A percentile compares a stretch with the other conserved stretches of the same genome.
phyloP scores from a whole-genome alignment of 2,888 invertebrate species.

The Lottia gigantea region DNA sequence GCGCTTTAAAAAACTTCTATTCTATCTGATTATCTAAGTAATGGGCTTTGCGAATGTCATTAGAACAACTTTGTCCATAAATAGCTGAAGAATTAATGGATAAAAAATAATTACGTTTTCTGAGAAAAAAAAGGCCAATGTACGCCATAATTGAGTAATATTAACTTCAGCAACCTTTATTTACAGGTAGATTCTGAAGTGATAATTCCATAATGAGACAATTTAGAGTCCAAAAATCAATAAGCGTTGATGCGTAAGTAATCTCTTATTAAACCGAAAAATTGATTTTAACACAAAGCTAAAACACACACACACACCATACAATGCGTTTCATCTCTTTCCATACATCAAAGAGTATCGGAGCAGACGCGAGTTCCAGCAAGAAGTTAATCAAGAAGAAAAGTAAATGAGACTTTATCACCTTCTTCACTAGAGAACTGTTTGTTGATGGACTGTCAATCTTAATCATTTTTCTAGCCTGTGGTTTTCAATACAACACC shows the following conservation, averaged over 20 bases:
- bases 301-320: too few species aligned
- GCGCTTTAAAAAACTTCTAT: background rate
- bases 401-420: too few species aligned
- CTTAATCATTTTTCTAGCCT: too few species aligned
- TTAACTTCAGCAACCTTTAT: background rate
- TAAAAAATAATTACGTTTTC: conserved; percentile 5
- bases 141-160: background rate
- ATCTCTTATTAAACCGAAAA: background rate
- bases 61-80: conserved; percentile 3
- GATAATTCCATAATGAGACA: conserved; percentile 5
- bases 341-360: too few species aligned
- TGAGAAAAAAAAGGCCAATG: background rate
- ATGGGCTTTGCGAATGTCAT: background rate
- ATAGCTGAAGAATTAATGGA: conserved; percentile 7
- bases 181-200: background rate
- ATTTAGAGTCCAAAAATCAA: background rate
- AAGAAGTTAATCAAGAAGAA: too few species aligned
- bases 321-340: too few species aligned
- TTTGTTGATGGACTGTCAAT: too few species aligned
- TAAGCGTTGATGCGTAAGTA: background rate
- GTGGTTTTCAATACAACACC: too few species aligned
- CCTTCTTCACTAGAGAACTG: too few species aligned
- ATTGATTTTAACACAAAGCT: background rate
- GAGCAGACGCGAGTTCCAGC: too few species aligned
- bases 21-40: conserved; percentile 1